A percentile compares a stretch with the other conserved stretches of the same genome.
phyloP scores from a whole-genome alignment of 2,113 vertebrate genomes.

The Gasterosteus nipponicus region DNA sequence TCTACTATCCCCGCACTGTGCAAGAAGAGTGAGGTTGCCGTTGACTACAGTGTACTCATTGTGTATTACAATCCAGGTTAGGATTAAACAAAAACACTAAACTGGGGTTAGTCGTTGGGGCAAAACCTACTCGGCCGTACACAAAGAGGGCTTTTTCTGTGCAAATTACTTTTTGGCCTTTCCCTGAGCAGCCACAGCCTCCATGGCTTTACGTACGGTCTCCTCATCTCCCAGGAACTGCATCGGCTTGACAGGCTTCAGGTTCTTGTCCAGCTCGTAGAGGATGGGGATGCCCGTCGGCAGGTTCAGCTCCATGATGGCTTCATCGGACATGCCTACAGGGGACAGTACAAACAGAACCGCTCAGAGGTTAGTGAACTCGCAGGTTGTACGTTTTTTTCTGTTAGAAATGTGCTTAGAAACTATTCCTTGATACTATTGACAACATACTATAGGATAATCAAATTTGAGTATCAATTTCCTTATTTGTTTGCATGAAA shows the following conservation, averaged over 20 bases:
- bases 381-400: not conserved
- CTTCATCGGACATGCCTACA: slow-evolving; percentile 91
- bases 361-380: no score
- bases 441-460: not conserved
- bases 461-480: not conserved
- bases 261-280: slow-evolving; percentile 95
- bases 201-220: slow-evolving; percentile 97
- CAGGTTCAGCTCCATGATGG: slow-evolving; percentile 98
- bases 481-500: not conserved
- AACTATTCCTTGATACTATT: not conserved
- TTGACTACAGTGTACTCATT: slow-evolving; percentile 19
- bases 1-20: slow-evolving; percentile 12
- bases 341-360: not conserved
- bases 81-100: slow-evolving; percentile 30
- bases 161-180: slow-evolving; percentile 83
- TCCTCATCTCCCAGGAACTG: slow-evolving; percentile 97
- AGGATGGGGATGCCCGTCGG: slow-evolving; percentile 98
- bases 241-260: slow-evolving; percentile 93
- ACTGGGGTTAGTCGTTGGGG: slow-evolving; percentile 35
- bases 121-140: slow-evolving; percentile 11
- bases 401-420: not conserved
- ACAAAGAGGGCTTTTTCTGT: not conserved
- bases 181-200: slow-evolving; percentile 95
- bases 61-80: slow-evolving; percentile 29
- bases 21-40: slow-evolving; percentile 4